Conservation (phyloP, 2,113 vertebrate species). For the Carassius gibelio region DNA sequence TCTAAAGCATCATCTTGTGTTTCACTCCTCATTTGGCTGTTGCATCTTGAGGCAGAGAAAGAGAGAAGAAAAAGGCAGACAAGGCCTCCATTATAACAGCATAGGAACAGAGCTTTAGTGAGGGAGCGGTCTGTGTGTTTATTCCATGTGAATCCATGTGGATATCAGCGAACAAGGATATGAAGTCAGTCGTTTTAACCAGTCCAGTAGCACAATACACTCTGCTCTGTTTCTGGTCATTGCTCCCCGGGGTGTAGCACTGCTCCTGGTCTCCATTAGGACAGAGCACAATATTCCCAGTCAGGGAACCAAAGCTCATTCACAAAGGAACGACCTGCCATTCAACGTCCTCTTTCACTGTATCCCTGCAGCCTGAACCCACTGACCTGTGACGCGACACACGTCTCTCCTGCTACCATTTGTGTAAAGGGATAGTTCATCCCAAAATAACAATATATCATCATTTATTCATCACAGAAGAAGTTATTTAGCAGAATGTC, state of each 20-base stretch:
- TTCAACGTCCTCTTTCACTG: slow-evolving; percentile 16
- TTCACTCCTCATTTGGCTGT: slow-evolving; percentile 32
- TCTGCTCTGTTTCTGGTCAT: not conserved
- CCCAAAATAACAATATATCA: not conserved
- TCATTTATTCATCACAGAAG: not conserved
- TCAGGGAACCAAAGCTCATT: slow-evolving; percentile 16
- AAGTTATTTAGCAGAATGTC: not conserved
- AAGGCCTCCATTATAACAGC: slow-evolving; percentile 50
- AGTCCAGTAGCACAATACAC: slow-evolving; percentile 17
- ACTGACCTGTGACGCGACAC: not conserved
- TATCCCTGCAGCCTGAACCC: not conserved
- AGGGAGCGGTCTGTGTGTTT: slow-evolving; percentile 14
- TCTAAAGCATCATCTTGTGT: slow-evolving; percentile 43
- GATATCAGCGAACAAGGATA: not conserved
- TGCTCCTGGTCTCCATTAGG: slow-evolving; percentile 5
- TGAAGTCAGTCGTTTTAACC: slow-evolving; percentile 3
- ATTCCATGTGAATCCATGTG: not conserved
- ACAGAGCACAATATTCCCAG: slow-evolving; percentile 26
- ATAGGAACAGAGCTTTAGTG: slow-evolving; percentile 38
- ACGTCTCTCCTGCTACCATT: not conserved
- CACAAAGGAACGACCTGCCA: slow-evolving; percentile 35
- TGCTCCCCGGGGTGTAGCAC: not conserved
- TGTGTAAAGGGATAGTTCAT: not conserved
- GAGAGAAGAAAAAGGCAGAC: slow-evolving; percentile 6
- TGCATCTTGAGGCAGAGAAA: slow-evolving; percentile 13